Base-by-base conservation (phyloP, 2,113 vertebrate species). In the Epinephelus lanceolatus region DNA sequence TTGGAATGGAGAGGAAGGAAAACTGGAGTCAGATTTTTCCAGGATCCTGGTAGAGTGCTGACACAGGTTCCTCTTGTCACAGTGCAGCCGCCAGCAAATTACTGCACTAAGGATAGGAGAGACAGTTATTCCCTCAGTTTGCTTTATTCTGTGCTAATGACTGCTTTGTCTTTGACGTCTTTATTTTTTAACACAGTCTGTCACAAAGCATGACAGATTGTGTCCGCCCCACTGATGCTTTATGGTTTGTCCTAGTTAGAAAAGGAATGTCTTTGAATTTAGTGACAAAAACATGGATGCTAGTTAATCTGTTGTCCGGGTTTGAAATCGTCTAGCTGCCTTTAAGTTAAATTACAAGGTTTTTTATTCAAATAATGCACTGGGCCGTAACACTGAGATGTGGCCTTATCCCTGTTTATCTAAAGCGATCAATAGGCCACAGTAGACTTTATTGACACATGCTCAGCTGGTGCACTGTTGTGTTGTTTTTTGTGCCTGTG, bases 31-130 rank as follows among this genome's bases (percentile, higher is more conserved):
- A 73, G 77, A 89, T 86, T 75, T 86, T 95, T 93, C 92, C 92
- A 86, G 89, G 88, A 90, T 90, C 87, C 89, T 88, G 81, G 78
- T 81, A 93, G 81, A 94, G 68, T 93, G 94, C 95, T 95, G 94
- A 95, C 91, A 80, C 90, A 94, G 91, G 85, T 90, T 91, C 84
- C 82, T 63, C 84, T 77, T 88, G 90, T 90, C 83, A 91, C 81
- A 72, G 47, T 89, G 74, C 80, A 90, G 85, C 69, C 17, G 1
- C 56, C 63, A 69, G 86, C 82, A 87, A 71, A 78, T 81, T 75
- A 74, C 82, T 86, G 83, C 75, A 70, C 60, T 71, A 5, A 67
- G 66, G 81, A 67, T 40, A 66, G 30, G 55, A 77, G 27, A 73
- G 49, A 15, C 51, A 49, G 23, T 55, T 69, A 55, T 84, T 71